These are phyloP conservation scores for Paragorgia papillata DNA, from an alignment of 92 coral and sea anemone species.

Conservation along the genomic window DNA sequence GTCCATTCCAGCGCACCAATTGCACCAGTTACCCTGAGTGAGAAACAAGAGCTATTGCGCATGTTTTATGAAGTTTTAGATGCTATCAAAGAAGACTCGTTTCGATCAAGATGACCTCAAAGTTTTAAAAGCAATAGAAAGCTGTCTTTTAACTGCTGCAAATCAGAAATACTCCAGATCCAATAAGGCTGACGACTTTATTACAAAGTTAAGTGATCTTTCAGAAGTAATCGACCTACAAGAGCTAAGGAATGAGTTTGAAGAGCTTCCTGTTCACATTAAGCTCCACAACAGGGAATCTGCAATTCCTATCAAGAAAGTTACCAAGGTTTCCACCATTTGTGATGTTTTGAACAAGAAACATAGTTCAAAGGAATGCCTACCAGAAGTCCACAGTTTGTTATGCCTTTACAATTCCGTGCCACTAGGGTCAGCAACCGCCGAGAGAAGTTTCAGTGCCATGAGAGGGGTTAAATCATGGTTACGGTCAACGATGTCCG, in stretches of 20 bases:
- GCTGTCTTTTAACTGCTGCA: slow-evolving; percentile 11
- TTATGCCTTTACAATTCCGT: neutral
- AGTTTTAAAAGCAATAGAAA: slow-evolving; percentile 28
- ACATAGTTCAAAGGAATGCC: slow-evolving; percentile 28
- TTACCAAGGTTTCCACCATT: slow-evolving; percentile 24
- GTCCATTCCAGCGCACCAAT: slow-evolving; percentile 32
- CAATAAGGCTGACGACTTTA: slow-evolving; percentile 6
- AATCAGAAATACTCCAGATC: slow-evolving; percentile 11
- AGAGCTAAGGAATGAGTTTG: slow-evolving; percentile 6
- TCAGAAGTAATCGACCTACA: slow-evolving; percentile 12
- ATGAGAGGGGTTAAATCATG: slow-evolving; percentile 14
- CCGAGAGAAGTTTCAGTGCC: slow-evolving; percentile 23
- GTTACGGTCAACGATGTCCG: slow-evolving; percentile 26
- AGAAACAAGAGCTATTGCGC: slow-evolving; percentile 35
- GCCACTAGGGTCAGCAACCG: slow-evolving; percentile 13
- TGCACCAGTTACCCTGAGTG: slow-evolving; percentile 16
- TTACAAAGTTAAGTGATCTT: neutral
- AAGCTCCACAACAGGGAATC: slow-evolving; percentile 15
- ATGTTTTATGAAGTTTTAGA: slow-evolving; percentile 18
- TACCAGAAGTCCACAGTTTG: slow-evolving; percentile 23
- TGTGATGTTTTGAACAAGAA: slow-evolving; percentile 24
- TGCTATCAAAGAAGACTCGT: slow-evolving; percentile 29
- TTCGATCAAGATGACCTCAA: slow-evolving; percentile 16
- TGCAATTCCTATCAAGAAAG: slow-evolving; percentile 19
- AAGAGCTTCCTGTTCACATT: slow-evolving; percentile 23